Base-by-base conservation (phyloP, 2,113 vertebrate genomes). In the Nanorana parkeri region DNA sequence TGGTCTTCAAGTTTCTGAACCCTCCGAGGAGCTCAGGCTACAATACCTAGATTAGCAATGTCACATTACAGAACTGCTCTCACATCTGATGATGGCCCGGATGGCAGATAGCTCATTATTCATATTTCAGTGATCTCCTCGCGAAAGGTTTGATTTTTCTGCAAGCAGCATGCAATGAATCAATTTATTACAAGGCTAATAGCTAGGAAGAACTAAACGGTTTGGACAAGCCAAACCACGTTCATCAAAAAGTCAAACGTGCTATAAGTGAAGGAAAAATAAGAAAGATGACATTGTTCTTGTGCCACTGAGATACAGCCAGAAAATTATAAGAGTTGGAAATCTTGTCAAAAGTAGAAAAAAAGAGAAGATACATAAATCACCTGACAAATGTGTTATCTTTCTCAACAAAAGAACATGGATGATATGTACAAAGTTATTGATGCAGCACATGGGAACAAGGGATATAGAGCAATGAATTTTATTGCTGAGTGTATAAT, bases 151-250 rank as follows among this genome's bases (percentile, higher is more conserved):
- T 75, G 68, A 82, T 75, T 82, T 47, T 68, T 82, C 26, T 82
- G 52, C 36, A 55, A 82, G 71, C 71, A 75, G 80, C 51, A 47
- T 60, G 61, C 71, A 68, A 82, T 68, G 80, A 75, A 82, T 82
- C 71, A 82, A 82, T 82, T 75, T 32, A 82, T 82, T 82, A 82
- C 71, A 75, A 67, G 80, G 69, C 80, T 82, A 82, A 81, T 81
- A 81, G 69, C 79, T 56, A 61, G 47, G 68, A 81, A 82, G 80
- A 82, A 26, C 80, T 82, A 82, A 82, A 82, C 54, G 69, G 72
- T 58, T 75, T 82, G 71, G 80, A 82, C 80, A 82, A 82, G 71
- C 69, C 69, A 67, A 82, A 68, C 80, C 61, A 58, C 47, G 71
- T 81, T 82, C 71, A 82, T 82, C 80, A 75, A 82, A 67, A 82